Evolutionary conservation across 2,113 vertebrate species (phyloP).

Genomic region (Lepidothrix coronata): DNA sequence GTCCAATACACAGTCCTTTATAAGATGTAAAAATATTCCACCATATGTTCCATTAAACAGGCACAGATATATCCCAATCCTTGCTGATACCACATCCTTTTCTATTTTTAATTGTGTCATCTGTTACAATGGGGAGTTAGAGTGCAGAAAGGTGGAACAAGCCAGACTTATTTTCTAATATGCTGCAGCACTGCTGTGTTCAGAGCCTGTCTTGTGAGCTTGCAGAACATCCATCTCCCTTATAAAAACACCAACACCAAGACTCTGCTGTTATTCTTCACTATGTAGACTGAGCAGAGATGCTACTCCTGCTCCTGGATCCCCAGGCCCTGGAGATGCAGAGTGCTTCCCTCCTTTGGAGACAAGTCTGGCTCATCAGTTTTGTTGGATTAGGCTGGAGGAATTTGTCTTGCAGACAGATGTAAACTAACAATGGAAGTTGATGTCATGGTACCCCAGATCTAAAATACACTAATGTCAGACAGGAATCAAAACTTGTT

Average conservation of each 20-base stretch:
- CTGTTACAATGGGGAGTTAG: conserved; percentile 49
- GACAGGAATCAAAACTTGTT: neutral
- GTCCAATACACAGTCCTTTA: neutral
- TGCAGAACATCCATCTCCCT: neutral
- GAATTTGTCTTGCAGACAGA: neutral
- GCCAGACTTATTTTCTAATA: neutral
- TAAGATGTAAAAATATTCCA: conserved; percentile 55
- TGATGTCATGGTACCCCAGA: neutral
- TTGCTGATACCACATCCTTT: conserved; percentile 52
- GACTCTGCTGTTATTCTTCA: neutral
- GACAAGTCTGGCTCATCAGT: neutral
- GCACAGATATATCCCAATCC: conserved; percentile 14
- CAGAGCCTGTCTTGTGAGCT: neutral
- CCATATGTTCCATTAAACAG: conserved; percentile 50
- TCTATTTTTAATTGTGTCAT: conserved; percentile 68
- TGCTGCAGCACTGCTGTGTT: neutral
- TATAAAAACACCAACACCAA: neutral
- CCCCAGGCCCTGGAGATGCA: no score
- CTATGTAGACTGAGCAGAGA: neutral
- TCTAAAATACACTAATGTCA: neutral
- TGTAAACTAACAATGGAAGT: neutral
- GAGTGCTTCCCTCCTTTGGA: neutral
- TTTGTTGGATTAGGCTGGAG: neutral
- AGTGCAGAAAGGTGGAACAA: conserved; percentile 52
- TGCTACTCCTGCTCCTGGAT: neutral